Evolutionary conservation across 2,797 vertebrate species (phyloP).

Genomic region (Sciurus vulgaris): DNA sequence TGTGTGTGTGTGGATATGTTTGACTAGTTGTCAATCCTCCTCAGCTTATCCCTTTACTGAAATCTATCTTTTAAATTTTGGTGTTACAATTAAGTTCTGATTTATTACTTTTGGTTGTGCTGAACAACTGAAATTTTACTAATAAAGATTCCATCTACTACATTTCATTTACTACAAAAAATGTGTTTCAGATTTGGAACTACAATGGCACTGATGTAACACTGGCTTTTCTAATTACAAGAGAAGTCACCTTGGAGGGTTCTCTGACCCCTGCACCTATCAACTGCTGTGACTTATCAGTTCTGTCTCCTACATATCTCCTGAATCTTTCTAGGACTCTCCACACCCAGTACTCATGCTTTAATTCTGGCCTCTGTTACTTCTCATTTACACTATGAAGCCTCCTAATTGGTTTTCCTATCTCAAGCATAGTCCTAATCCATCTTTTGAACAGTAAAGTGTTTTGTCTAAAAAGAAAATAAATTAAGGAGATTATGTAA

Average conservation of each 20-base stretch:
- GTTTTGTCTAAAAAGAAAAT: neutral
- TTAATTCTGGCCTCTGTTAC: neutral
- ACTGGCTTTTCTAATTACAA: neutral
- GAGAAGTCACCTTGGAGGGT: neutral
- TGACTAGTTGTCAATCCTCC: neutral
- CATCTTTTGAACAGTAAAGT: neutral
- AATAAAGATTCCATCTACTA: neutral
- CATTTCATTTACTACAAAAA: neutral
- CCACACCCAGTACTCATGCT: neutral
- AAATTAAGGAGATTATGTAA: neutral
- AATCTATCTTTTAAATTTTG: neutral
- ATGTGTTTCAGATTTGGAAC: neutral
- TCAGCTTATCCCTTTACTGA: neutral
- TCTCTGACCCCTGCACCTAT: neutral
- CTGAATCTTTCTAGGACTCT: neutral
- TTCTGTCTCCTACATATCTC: neutral
- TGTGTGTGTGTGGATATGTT: neutral
- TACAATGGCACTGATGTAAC: neutral
- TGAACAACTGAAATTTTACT: neutral
- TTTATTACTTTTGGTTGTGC: neutral
- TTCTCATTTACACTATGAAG: neutral
- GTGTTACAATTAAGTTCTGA: neutral
- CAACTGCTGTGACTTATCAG: neutral
- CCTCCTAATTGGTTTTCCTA: neutral
- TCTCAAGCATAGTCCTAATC: too few species aligned